Evolutionary conservation across 2,797 vertebrate species (phyloP).

Genomic region (Chromis chromis): DNA sequence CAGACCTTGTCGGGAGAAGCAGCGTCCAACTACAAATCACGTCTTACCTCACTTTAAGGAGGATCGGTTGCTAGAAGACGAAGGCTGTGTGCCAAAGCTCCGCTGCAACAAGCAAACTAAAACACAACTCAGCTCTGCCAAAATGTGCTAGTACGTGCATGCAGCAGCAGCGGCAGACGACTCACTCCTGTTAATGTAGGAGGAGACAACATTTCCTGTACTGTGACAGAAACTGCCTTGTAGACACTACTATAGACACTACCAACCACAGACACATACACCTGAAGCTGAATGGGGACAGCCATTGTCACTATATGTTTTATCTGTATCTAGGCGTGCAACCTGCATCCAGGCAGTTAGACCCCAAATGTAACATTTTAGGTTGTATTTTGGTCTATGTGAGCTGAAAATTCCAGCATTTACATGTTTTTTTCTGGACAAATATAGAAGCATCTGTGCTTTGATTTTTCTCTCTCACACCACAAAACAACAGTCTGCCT

Average conservation of each 20-base stretch:
- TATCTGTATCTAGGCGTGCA: not conserved
- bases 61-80: conserved; percentile 33
- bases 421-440: not conserved
- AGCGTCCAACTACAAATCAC: conserved; percentile 43
- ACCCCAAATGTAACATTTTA: not conserved
- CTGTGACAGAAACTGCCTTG: conserved; percentile 41
- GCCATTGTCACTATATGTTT: not conserved
- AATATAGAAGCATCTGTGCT: not conserved
- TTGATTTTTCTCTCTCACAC: not conserved
- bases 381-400: not conserved
- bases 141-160: conserved; percentile 42
- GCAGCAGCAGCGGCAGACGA: conserved; percentile 18
- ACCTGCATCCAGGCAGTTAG: not conserved
- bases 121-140: conserved; percentile 40
- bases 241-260: conserved; percentile 52
- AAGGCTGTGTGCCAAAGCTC: conserved; percentile 42
- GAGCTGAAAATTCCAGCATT: not conserved
- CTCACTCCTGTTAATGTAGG: conserved; percentile 45
- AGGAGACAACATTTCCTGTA: conserved; percentile 73
- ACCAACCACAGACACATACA: conserved; percentile 53
- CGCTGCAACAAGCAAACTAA: conserved; percentile 43
- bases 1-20: conserved; percentile 2
- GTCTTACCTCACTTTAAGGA: conserved; percentile 68
- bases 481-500: not conserved
- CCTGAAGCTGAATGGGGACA: conserved; percentile 25